A percentile compares a stretch with the other conserved stretches of the same genome.
Evolutionary conservation across 2,797 vertebrate species (phyloP).

Genomic region (Dryobates pubescens): DNA sequence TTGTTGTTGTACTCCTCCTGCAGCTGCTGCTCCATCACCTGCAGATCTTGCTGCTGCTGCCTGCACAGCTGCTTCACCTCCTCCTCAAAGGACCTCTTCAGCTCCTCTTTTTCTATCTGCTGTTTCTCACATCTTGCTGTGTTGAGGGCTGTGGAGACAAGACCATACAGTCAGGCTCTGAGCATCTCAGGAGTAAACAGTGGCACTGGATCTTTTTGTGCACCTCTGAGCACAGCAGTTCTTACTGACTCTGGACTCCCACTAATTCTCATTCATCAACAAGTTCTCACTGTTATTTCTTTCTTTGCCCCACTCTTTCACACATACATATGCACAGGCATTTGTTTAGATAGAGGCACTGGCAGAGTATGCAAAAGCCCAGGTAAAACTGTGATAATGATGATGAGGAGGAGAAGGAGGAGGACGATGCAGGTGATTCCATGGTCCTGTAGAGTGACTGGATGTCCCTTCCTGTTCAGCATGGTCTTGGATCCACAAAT

Average conservation of each 20-base stretch:
- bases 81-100: slow-evolving; percentile 86
- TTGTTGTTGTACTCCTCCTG: slow-evolving; percentile 78
- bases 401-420: background rate
- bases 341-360: background rate
- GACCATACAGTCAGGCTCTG: background rate
- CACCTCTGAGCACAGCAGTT: accelerated
- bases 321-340: too few species aligned
- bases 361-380: background rate
- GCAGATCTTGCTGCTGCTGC: slow-evolving; percentile 87
- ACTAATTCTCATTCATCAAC: background rate
- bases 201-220: background rate
- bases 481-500: background rate
- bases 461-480: background rate
- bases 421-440: background rate
- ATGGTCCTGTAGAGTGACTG: background rate
- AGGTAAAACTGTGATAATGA: background rate
- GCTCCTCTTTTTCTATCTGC: slow-evolving; percentile 90
- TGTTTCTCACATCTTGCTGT: slow-evolving; percentile 87
- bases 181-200: background rate
- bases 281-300: accelerated
- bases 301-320: background rate
- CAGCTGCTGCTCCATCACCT: slow-evolving; percentile 84
- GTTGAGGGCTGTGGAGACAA: slow-evolving; percentile 81
- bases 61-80: slow-evolving; percentile 83
- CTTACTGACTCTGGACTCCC: accelerated